A percentile compares a stretch with the other conserved stretches of the same genome.
phyloP scores from a whole-genome alignment of 2,113 vertebrate genomes.

The Hippolais icterina region DNA sequence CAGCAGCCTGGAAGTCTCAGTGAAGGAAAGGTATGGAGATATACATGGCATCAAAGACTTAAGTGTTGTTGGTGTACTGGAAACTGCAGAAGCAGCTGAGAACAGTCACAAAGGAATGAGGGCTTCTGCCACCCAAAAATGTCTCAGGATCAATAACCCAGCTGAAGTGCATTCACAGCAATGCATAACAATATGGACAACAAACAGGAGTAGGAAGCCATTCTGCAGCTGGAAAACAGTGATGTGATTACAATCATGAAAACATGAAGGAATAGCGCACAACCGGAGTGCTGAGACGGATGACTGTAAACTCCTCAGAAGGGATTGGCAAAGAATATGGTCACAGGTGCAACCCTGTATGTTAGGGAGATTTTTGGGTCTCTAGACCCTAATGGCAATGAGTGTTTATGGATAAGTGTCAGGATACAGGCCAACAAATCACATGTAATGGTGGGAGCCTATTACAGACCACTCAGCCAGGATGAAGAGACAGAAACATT shows the following conservation, averaged over 20 bases:
- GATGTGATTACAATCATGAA: background rate
- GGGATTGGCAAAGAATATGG: background rate
- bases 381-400: background rate
- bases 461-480: background rate
- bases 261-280: background rate
- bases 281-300: background rate
- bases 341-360: background rate
- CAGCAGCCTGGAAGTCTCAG: background rate
- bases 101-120: background rate
- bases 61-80: background rate
- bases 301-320: background rate
- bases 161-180: background rate
- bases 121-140: rapidly evolving
- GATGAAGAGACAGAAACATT: background rate
- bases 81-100: background rate
- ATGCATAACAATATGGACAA: background rate
- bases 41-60: rapidly evolving
- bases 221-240: background rate
- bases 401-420: background rate
- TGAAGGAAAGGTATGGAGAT: background rate
- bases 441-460: background rate
- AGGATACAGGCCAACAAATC: background rate
- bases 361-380: background rate
- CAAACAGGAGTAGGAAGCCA: background rate
- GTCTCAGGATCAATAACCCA: background rate